Percentiles rank a stretch among this genome's conserved stretches.
Conservation (phyloP, 2,113 vertebrate genomes). For the Chascanopsetta lugubris region DNA sequence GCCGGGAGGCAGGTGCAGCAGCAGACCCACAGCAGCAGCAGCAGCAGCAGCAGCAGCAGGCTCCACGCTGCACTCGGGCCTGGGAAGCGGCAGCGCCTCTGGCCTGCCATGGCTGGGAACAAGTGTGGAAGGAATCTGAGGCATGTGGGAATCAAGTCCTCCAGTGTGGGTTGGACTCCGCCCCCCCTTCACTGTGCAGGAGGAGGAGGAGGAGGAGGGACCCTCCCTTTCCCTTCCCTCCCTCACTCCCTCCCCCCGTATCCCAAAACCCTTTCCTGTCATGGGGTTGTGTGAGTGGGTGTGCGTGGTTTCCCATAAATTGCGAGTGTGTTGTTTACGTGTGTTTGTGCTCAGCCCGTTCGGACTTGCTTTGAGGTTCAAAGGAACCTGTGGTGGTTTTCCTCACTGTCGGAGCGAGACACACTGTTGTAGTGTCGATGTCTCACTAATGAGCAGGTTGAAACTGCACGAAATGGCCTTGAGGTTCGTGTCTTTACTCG, state of each 20-base stretch:
- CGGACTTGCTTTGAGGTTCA: too few relatives aligned
- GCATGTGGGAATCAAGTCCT: slow-evolving; percentile 36
- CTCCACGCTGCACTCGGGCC: slow-evolving; percentile 50
- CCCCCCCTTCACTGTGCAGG: slow-evolving; percentile 25
- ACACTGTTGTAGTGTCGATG: too few relatives aligned
- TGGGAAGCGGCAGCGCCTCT: background rate
- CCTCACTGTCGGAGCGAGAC: too few relatives aligned
- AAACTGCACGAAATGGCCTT: too few relatives aligned
- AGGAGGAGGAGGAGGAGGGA: slow-evolving; percentile 12
- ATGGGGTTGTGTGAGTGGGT: background rate
- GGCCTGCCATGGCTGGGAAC: slow-evolving; percentile 1
- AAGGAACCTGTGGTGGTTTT: too few relatives aligned
- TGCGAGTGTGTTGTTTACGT: background rate
- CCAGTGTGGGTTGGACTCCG: slow-evolving; percentile 21
- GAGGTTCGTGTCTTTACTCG: too few relatives aligned
- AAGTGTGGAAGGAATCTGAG: slow-evolving; percentile 32
- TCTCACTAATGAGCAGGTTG: too few relatives aligned
- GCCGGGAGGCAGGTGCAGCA: slow-evolving; percentile 33
- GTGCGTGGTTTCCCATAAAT: slow-evolving; percentile 5
- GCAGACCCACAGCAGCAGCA: slow-evolving; percentile 54
- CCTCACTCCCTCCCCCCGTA: too few relatives aligned
- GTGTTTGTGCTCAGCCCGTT: background rate
- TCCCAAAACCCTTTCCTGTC: background rate
- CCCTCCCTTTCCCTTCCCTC: slow-evolving; percentile 23
- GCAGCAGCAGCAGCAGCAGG: slow-evolving; percentile 51